Percentiles rank a stretch among this genome's conserved stretches.
phyloP scores from a whole-genome alignment of 2,888 invertebrate genomes.

The Cerceris ruficornis region DNA sequence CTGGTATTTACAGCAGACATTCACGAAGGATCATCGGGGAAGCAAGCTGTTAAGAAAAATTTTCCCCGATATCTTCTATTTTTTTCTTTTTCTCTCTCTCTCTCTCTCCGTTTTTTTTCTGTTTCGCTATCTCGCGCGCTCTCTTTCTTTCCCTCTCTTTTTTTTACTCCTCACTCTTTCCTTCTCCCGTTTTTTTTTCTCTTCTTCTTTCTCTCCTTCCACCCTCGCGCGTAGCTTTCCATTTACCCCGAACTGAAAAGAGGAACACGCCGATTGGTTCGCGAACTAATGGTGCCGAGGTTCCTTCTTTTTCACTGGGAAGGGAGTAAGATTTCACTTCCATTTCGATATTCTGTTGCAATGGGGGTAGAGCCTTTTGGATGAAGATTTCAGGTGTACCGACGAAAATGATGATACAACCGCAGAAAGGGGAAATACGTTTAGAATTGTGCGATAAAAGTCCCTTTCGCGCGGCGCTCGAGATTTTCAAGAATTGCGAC shows the following conservation, averaged over 20 bases:
- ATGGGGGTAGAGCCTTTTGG: neutral
- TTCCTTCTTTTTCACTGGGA: slow-evolving; percentile 38
- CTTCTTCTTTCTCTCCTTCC: slow-evolving; percentile 3
- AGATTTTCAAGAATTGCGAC: too few species aligned
- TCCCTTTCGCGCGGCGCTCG: too few species aligned
- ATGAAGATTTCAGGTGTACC: neutral
- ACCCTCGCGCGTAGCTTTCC: slow-evolving; percentile 26
- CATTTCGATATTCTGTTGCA: slow-evolving; percentile 41
- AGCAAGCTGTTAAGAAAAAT: slow-evolving; percentile 46
- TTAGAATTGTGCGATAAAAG: too few species aligned
- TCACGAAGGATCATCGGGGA: slow-evolving; percentile 24
- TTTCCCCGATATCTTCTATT: slow-evolving; percentile 35
- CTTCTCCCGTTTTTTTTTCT: neutral
- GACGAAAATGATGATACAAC: too few species aligned
- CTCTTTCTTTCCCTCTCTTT: slow-evolving; percentile 11
- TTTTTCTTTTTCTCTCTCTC: slow-evolving; percentile 9
- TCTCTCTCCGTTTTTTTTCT: slow-evolving; percentile 3
- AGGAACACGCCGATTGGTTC: slow-evolving; percentile 54
- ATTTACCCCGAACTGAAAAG: slow-evolving; percentile 46
- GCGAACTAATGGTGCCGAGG: slow-evolving; percentile 22
- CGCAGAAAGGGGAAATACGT: too few species aligned
- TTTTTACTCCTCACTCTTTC: slow-evolving; percentile 11
- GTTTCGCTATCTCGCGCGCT: neutral
- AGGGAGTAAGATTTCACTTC: slow-evolving; percentile 50
- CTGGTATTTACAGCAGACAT: slow-evolving; percentile 42